phyloP scores from a whole-genome alignment of 2,113 vertebrate species.

The Reinhardtius hippoglossoides region DNA sequence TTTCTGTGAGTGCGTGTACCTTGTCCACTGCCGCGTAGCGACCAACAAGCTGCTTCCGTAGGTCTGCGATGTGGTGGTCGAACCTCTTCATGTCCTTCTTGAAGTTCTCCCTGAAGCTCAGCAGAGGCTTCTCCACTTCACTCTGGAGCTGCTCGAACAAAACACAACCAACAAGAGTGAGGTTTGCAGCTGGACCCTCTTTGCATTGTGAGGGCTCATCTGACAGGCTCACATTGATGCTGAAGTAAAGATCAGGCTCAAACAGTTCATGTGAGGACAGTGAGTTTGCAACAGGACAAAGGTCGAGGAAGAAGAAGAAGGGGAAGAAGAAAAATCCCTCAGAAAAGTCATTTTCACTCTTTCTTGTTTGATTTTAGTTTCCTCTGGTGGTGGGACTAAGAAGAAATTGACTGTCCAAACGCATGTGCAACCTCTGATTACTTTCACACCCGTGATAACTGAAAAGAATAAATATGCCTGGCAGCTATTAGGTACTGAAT shows the following conservation, averaged over 20 bases:
- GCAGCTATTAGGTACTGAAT: background rate
- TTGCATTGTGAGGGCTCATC: background rate
- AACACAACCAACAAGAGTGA: background rate
- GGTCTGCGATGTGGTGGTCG: conserved; percentile 94
- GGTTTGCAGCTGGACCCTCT: background rate
- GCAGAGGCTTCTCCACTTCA: conserved; percentile 96
- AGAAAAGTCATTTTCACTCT: background rate
- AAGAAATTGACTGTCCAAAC: background rate
- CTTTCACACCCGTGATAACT: background rate
- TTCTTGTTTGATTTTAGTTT: no score
- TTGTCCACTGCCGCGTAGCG: conserved; percentile 92
- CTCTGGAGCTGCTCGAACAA: conserved; percentile 88
- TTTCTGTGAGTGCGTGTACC: conserved; percentile 75
- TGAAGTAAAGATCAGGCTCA: background rate
- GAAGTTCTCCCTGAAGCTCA: conserved; percentile 95
- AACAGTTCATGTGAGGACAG: conserved; percentile 2
- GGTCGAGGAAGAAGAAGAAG: background rate
- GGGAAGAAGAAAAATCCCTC: background rate
- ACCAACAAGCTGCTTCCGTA: conserved; percentile 93
- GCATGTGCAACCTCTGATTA: conserved; percentile 10
- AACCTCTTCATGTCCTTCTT: conserved; percentile 99
- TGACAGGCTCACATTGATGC: background rate
- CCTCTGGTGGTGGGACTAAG: no score
- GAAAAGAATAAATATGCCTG: conserved; percentile 4
- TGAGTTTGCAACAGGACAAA: background rate